Percentiles rank a stretch among this genome's conserved stretches.
Evolutionary conservation across 53 echinoderm and acorn worm species (phyloP).

Genomic region (Holothuria scabra): DNA sequence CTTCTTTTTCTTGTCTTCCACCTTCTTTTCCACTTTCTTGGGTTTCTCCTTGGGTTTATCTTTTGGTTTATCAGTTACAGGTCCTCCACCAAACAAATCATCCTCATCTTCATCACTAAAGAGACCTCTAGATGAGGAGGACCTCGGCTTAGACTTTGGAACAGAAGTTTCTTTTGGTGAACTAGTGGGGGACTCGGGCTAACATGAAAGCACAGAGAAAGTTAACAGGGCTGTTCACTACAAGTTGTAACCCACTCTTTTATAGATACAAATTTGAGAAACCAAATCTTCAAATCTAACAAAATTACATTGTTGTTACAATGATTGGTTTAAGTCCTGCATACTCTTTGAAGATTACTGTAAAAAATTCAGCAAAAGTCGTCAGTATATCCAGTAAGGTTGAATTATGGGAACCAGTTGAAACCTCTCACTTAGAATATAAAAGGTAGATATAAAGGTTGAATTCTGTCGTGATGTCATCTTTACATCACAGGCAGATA

Average conservation of each 20-base stretch:
- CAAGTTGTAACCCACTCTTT: conserved; percentile 12
- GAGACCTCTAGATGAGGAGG: conserved; percentile 61
- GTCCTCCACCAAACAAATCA: conserved; percentile 68
- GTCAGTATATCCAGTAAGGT: no score
- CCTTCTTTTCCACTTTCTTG: conserved; percentile 14
- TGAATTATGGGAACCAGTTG: no score
- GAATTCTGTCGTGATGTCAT: no score
- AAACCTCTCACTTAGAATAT: no score
- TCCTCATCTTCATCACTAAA: conserved; percentile 74
- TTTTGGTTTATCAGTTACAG: not conserved
- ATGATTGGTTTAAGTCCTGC: no score
- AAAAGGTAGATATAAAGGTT: no score
- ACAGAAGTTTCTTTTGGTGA: conserved; percentile 37
- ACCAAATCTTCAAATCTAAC: no score
- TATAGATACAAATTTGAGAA: not conserved
- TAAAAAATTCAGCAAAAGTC: no score
- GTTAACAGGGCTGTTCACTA: conserved; percentile 60
- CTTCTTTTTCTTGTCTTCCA: not conserved
- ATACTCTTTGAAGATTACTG: no score
- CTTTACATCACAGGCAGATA: no score
- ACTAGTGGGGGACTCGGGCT: conserved; percentile 55
- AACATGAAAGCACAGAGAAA: conserved; percentile 72
- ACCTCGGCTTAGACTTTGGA: conserved; percentile 44
- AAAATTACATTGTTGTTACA: no score
- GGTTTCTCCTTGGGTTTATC: conserved; percentile 41